Evolutionary conservation across 2,797 vertebrate species (phyloP), one percentile per base, ranked within the genome.

Genomic region (Ibycter americanus): DNA sequence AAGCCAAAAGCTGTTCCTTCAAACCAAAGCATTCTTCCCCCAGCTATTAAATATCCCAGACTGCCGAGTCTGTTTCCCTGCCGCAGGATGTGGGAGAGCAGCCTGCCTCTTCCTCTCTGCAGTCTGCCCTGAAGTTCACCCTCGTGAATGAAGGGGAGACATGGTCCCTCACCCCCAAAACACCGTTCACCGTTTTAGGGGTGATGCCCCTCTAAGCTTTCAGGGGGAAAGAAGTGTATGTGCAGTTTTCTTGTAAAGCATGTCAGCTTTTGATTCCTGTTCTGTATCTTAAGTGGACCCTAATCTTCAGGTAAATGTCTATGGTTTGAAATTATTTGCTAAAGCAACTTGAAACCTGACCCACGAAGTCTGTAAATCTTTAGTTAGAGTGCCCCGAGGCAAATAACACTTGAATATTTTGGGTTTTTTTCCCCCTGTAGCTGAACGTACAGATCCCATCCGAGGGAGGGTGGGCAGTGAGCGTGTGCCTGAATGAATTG

Each of bases 1-100:
- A 55, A 95, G 96, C 96, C 95, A 94, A 94, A 90, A 94, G 66
- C 95, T 79, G 84, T 87, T 96, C 66, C 81, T 96, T 88, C 61
- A 96, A 97, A 96, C 90, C 93, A 92, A 94, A 92, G 96, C 86
- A 80, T 93, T 96, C 88, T 93, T 95, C 90, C 73, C 52, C 51
- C 31, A 68, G 95, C 90, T 96, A 93, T 96, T 94, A 95, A 96
- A 84, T 94, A 93, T 92, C 90, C 93, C 93, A 93, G 90, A 82
- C 89, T 93, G 94, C 85, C 9, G 27, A 65, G 80, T 73, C 80
- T 79, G 74, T 83, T 95, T 94, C 91, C 88, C 86, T 87, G 88
- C 91, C 32, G 94, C 86, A 47, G 87, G 78, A 85, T 89, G 90
- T 87, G 81, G 92, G 90, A 90, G 85, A 70, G 83, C 62, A 70